Evolutionary conservation across 2,888 invertebrate species (phyloP).

Genomic region (Schizaphis graminum): DNA sequence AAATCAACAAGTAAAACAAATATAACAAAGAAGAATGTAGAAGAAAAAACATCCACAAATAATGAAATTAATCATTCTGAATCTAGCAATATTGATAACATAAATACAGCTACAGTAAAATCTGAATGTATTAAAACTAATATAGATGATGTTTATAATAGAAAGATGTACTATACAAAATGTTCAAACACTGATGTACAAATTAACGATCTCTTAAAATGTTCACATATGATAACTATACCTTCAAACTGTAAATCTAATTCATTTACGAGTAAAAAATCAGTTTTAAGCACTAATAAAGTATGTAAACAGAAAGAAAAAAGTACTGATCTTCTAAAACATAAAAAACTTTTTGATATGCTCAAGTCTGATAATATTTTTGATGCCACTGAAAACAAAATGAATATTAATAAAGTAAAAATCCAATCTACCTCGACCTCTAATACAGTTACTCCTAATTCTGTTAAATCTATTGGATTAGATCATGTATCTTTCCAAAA

Average conservation of each 20-base stretch:
- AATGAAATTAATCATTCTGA: not conserved
- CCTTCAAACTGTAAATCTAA: not conserved
- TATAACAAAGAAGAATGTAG: not conserved
- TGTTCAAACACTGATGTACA: not conserved
- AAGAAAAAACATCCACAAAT: not conserved
- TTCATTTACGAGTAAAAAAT: not conserved
- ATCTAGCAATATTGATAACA: not conserved
- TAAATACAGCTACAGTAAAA: not conserved
- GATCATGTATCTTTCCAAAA: not conserved
- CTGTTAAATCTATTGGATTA: not conserved
- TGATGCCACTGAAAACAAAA: not conserved
- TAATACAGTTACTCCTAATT: not conserved
- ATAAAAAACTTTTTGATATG: not conserved
- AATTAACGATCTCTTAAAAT: not conserved
- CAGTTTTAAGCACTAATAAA: not conserved
- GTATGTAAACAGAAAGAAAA: not conserved
- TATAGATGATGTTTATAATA: not conserved
- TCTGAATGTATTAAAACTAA: not conserved
- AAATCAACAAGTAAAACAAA: not conserved
- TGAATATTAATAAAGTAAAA: not conserved
- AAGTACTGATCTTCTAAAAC: not conserved
- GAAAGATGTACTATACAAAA: not conserved
- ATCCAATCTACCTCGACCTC: not conserved
- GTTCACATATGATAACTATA: not conserved
- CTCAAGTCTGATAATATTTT: not conserved